Conservation (phyloP, 1,140 invertebrate genomes). For the Steinernema khuongi region DNA sequence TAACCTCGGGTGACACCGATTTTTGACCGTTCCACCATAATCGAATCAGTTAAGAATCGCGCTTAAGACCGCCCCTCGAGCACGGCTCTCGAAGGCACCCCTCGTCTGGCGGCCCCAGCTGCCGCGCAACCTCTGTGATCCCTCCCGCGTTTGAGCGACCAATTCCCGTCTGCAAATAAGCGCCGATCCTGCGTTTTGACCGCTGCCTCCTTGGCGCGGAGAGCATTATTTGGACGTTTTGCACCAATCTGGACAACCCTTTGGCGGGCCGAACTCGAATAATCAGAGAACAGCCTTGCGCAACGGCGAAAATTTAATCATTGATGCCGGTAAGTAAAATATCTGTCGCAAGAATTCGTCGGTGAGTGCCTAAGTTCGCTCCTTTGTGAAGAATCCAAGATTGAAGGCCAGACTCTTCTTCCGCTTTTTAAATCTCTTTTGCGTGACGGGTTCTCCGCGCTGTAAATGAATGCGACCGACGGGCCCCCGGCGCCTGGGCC, state of each 20-base stretch:
- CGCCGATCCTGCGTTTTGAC: conserved; percentile 14
- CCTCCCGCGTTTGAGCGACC: conserved; percentile 11
- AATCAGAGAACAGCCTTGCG: not conserved
- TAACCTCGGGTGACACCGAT: conserved; percentile 1
- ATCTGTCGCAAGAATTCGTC: not conserved
- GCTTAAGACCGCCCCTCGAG: conserved; percentile 13
- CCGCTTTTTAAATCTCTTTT: not conserved
- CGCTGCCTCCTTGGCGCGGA: not conserved
- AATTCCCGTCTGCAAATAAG: conserved; percentile 15
- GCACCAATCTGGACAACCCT: not conserved
- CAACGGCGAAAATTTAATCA: not conserved
- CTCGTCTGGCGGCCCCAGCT: conserved; percentile 13
- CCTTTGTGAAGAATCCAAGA: not conserved
- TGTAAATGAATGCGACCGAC: not conserved
- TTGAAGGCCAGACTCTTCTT: not conserved
- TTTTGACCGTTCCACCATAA: conserved; percentile 16
- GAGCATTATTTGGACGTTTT: not conserved
- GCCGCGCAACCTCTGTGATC: conserved; percentile 8
- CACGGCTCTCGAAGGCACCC: conserved; percentile 1
- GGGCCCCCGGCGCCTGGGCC: not conserved
- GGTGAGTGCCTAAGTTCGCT: not conserved
- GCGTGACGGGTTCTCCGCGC: not conserved
- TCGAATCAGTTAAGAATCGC: conserved; percentile 14
- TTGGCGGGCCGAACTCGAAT: not conserved
- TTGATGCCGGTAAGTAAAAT: not conserved